phyloP scores from a whole-genome alignment of 2,113 vertebrate species.

The Mastomys natalensis region DNA sequence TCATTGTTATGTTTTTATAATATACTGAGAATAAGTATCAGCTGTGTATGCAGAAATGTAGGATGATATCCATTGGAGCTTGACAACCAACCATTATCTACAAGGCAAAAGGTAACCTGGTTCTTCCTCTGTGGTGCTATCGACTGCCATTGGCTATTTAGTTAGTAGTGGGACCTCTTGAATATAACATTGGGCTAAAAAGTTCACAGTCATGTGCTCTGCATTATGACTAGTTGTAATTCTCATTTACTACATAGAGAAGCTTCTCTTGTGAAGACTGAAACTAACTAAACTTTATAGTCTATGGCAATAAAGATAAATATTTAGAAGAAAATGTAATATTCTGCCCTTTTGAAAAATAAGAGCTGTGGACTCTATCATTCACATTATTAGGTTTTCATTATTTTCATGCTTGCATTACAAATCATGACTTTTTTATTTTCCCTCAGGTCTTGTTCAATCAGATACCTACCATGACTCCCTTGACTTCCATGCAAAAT shows the following conservation, averaged over 20 bases:
- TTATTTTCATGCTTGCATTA: background rate
- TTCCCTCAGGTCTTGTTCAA: background rate
- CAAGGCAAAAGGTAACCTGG: too few species aligned
- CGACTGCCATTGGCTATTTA: background rate
- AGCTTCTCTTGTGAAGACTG: background rate
- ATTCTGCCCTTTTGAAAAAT: background rate
- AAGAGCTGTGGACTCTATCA: background rate
- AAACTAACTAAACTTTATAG: too few species aligned
- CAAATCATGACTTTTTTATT: background rate
- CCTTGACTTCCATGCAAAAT: background rate
- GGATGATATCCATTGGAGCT: too few species aligned
- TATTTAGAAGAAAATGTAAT: background rate
- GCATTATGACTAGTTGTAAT: background rate
- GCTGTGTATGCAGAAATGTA: too few species aligned
- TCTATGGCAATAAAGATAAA: too few species aligned
- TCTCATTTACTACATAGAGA: background rate
- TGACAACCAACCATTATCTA: too few species aligned
- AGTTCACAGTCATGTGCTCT: background rate
- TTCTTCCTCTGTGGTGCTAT: background rate
- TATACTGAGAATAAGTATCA: too few species aligned
- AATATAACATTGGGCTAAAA: background rate
- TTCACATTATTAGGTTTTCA: background rate
- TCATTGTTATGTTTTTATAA: too few species aligned
- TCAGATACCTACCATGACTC: background rate
- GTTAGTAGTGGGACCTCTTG: background rate